Evolutionary conservation across 2,888 invertebrate genomes (phyloP), one percentile per base, ranked within the genome.

Genomic region (Lithophane semibrunnea): DNA sequence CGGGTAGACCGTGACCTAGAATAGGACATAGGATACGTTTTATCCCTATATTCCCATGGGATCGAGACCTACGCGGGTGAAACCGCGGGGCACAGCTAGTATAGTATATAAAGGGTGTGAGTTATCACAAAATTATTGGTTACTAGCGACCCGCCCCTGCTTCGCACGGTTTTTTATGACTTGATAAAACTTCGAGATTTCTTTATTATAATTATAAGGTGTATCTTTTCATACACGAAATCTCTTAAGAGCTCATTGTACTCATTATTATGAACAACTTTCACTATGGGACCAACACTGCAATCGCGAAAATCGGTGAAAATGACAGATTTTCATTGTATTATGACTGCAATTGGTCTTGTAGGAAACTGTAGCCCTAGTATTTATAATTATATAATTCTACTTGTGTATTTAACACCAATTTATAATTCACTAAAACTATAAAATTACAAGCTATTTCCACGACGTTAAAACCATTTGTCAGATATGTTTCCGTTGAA

Each of bases 401-500:
- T 3, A 37, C 13, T 42, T 18, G 16, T 73, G 16, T 56, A 12
- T 56, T 56, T 37, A 21, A 60, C 37, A 67, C 12, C 47, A 44
- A 72, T 69, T 18, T 42, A 37, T 24, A 54, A 37, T 10, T 42
- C 24, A 63, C 29, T 21, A 44, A 74, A 79, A 63, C 58, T 29
- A 71, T 73, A 52, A 70, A 72, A 37, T 75, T 18, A 37, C 56
- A 37, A 67, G 0, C 12, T 8, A 21, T 86, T 86, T 85, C 64
- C 86, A 86, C 82, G 81, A 52, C 21, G 13, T 42, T 73, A 73
- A 64, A 72, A 73, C 58, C 75, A 69, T 77, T 82, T 63, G 82
- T 82, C 47, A 71, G 71, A 42, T 49, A 72, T 42, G 66, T 86
- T 72, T 82, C 69, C 76, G 73, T 75, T 49, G 69, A 64, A 64